Base-by-base conservation (phyloP, 2,888 invertebrate species). In the Halictus ligatus region DNA sequence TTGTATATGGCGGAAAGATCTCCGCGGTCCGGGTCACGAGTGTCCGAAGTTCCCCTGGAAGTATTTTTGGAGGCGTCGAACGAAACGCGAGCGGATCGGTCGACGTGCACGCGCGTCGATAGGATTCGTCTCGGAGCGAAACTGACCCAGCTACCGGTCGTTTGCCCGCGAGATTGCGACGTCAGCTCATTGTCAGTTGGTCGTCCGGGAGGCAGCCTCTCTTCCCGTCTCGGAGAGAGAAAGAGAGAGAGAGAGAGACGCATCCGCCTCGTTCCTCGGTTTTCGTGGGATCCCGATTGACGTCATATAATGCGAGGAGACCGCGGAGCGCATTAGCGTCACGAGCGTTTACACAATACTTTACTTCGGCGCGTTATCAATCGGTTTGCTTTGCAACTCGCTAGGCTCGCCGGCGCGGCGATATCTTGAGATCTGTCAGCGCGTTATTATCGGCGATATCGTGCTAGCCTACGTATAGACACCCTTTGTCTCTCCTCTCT, bases 351-450 rank as follows among this genome's bases (percentile, higher is more conserved):
- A 84, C 89, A 91, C 85, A 87, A 85, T 85, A 92, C 88, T 92
- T 90, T 91, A 89, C 88, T 90, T 88, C 86, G 75, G 60, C 78
- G 18, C 89, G 90, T 91, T 90, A 91, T 91, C 91, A 89, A 84
- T 84, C 79, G 80, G 72, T 21, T 25, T 54, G 78, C 64, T 72
- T 80, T 86, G 88, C 15, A 29, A 64, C 29, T 29, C 15, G 1
- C 29, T 64, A 64, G 29, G 64, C 60, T 29, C 60, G 0, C 25
- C 29, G 21, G 10, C 1, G 13, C 21, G 29, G 6, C 54, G 18
- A 43, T 91, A 91, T 91, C 91, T 91, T 83, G 81, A 89, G 85
- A 89, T 90, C 89, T 88, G 81, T 87, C 82, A 81, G 83, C 71
- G 43, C 10, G 71, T 29, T 43, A 64, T 88, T 84, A 88, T 87